phyloP scores from a whole-genome alignment of 2,888 invertebrate genomes.

The Orthosia gothica region DNA sequence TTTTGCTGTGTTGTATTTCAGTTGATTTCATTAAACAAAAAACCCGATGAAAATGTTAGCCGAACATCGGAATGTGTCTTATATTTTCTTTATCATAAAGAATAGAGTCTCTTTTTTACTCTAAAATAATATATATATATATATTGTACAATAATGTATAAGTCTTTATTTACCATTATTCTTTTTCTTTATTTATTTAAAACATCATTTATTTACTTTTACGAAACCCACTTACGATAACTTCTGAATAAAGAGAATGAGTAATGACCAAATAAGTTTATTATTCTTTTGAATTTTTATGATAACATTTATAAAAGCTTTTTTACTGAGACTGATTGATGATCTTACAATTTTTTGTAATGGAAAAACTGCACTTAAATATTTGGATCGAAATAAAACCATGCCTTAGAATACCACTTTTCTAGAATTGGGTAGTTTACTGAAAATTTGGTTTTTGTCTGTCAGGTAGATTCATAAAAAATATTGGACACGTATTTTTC shows the following conservation, averaged over 20 bases:
- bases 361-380: neutral
- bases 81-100: neutral
- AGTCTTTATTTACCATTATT: no score
- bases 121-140: neutral
- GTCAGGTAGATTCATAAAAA: no score
- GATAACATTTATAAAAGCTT: neutral
- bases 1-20: neutral
- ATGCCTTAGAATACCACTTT: no score
- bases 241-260: neutral
- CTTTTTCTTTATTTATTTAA: no score
- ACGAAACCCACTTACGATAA: neutral
- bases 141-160: neutral
- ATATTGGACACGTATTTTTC: no score
- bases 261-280: neutral
- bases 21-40: constrained; percentile 3
- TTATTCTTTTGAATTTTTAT: no score
- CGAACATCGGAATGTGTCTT: neutral
- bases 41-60: neutral
- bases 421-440: no score
- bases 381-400: no score
- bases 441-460: no score
- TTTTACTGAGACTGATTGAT: constrained; percentile 1
- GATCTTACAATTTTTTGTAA: neutral
- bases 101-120: no score
- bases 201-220: no score